Base-by-base conservation (phyloP, 1,140 invertebrate species). In the Orchesella cincta region DNA sequence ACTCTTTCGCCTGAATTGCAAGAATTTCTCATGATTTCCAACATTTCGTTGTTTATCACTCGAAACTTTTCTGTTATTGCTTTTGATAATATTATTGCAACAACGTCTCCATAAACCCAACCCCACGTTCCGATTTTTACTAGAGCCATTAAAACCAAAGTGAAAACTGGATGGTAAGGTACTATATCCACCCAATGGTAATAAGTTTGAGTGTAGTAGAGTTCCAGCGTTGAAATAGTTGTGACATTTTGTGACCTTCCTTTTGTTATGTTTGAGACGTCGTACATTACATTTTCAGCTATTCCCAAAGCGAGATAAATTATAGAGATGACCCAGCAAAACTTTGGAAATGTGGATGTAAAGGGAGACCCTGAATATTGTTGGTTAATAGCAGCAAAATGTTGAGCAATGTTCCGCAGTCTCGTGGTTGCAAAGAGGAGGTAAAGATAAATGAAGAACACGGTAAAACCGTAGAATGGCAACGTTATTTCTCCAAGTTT, bases 361-460 rank as follows among this genome's bases (percentile, higher is more conserved):
- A 18, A 23, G 14, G 12, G 52, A 12, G 23, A 57, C 23, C 23
- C 8, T 8, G 52, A 57, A 57, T 5, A n/a, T n/a, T 57, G 52
- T 46, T 18, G 5, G 23, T 57, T 46, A 12, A 20, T 20, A 12
- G 8, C 39, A 3, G 23, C 23, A 23, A 57, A 57, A 26, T 14
- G 8, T 57, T 57, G 52, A 18, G 23, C 52, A 3, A 57, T 26
- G 5, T 57, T 57, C 3, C 52, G 52, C 14, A 57, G 23, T 57
- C 12, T 14, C 23, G 14, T 18, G 8, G 52, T 18, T 14, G 14
- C 52, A 57, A 57, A 57, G 3, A 57, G 23, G 8, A 14, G 52
- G 52, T 57, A 57, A 23, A 57, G 23, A 26, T 57, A 57, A 26
- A 8, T 57, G 52, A 57, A 57, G 52, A 57, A 57, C 52, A 57